phyloP scores from a whole-genome alignment of 1,140 invertebrate genomes.

The Leptinotarsa lineolata region DNA sequence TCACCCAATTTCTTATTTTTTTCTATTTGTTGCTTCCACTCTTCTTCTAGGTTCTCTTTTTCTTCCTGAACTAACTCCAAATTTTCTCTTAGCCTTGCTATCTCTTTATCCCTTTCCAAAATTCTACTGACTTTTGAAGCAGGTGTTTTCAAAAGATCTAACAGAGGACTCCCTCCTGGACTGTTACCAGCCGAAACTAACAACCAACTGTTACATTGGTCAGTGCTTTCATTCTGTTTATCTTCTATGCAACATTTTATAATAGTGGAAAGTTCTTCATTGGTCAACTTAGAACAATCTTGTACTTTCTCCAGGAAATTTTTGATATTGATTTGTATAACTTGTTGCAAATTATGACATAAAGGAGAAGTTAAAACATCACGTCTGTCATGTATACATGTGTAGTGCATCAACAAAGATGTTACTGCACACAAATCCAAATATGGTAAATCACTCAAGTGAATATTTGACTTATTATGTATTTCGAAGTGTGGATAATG shows the following conservation, averaged over 20 bases:
- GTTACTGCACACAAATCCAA: slow-evolving; percentile 43
- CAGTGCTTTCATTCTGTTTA: slow-evolving; percentile 23
- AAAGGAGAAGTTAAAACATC: slow-evolving; percentile 46
- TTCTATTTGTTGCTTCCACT: slow-evolving; percentile 43
- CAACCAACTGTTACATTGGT: not conserved
- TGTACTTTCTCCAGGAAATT: slow-evolving; percentile 46
- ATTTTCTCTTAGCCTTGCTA: slow-evolving; percentile 41
- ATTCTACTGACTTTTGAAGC: slow-evolving; percentile 37
- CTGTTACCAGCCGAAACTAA: slow-evolving; percentile 20
- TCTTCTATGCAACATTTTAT: slow-evolving; percentile 34
- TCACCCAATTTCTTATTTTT: slow-evolving; percentile 46
- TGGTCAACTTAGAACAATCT: slow-evolving; percentile 38
- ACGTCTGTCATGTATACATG: slow-evolving; percentile 47
- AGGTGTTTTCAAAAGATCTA: slow-evolving; percentile 48
- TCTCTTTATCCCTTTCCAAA: slow-evolving; percentile 44
- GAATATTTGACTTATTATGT: slow-evolving; percentile 36
- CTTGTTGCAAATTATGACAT: slow-evolving; percentile 42
- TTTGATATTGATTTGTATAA: slow-evolving; percentile 48
- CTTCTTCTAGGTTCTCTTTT: slow-evolving; percentile 47
- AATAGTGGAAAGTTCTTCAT: slow-evolving; percentile 40
- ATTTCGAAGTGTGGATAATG: slow-evolving; percentile 46
- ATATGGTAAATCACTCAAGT: slow-evolving; percentile 40
- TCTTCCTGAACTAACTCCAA: slow-evolving; percentile 49
- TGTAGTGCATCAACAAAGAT: slow-evolving; percentile 51
- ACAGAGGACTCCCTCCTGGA: slow-evolving; percentile 44